Evolutionary conservation across 2,113 vertebrate genomes (phyloP), one percentile per base, ranked within the genome.

Genomic region (Pelecanus crispus): DNA sequence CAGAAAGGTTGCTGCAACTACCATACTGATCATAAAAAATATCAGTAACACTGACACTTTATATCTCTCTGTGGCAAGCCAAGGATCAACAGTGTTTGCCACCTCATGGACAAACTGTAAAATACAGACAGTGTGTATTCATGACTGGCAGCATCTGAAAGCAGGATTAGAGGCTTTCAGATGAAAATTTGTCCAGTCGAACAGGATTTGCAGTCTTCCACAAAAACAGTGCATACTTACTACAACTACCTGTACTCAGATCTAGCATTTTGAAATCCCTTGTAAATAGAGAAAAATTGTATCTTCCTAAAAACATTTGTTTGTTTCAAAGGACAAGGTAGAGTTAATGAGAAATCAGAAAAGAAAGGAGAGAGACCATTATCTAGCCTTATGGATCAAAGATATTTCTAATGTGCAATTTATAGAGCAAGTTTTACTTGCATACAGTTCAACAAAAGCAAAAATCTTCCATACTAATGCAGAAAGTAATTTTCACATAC

Each of bases 11-110:
- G 45, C 75, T 86, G 63, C 8, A 14, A 42, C 58, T 83, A n/a
- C 58, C 28, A 45, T 2, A 38, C 19, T 14, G 38, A 58, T 34
- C 0, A 1, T 70, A 62, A 90, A 77, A 81, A 44, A 59, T 16
- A 63, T 2, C 81, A 79, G 44, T 36, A 80, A 52, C 10, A 18
- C 36, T 11, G 83, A 58, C 22, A 58, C 2, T 2, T 24, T 86
- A 3, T 34, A 78, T 42, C 10, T 50, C 44, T 66, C 59, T 12
- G 28, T 56, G 49, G 78, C 49, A 75, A 82, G 40, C 36, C 77
- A 95, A 88, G 68, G 75, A 94, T 52, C 90, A 91, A 90, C 50
- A 78, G 29, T 32, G 73, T 38, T 94, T 96, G 94, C 92, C 91
- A 88, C 53, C 68, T 94, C 86, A 89, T 67, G 86, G 90, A 94